Percentiles rank a stretch among this genome's conserved stretches.
Conservation (phyloP, 2,797 vertebrate genomes). For the Muscicapa striata region DNA sequence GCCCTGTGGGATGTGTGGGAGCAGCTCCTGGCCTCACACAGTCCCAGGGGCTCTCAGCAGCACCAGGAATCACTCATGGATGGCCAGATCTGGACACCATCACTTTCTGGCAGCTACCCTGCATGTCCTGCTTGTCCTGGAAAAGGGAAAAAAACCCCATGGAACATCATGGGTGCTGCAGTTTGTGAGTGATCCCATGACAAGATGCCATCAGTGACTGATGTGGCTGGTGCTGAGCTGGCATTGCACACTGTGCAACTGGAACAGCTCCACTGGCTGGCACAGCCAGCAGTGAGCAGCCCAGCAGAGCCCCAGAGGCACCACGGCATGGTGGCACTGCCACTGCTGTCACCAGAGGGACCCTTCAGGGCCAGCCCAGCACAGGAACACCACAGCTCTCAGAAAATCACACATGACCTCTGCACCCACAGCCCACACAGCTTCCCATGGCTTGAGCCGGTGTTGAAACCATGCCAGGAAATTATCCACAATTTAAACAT, state of each 20-base stretch:
- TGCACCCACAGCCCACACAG: fast-evolving
- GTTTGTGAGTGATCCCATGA: fast-evolving
- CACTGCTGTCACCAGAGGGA: neutral
- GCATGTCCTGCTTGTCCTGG: fast-evolving
- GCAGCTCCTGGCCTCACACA: neutral
- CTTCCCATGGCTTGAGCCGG: neutral
- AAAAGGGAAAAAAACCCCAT: fast-evolving
- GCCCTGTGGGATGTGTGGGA: neutral
- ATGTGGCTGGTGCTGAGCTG: neutral
- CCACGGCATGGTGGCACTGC: neutral
- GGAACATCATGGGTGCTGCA: fast-evolving
- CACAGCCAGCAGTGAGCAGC: neutral
- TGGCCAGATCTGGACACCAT: fast-evolving
- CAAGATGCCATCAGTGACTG: fast-evolving
- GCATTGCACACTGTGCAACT: fast-evolving
- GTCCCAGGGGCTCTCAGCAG: neutral
- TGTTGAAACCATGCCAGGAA: neutral
- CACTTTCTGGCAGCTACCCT: neutral
- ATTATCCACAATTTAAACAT: neutral
- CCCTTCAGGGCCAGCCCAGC: fast-evolving
- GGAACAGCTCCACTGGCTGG: neutral
- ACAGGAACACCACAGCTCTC: fast-evolving
- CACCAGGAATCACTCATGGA: fast-evolving
- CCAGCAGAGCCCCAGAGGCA: neutral
- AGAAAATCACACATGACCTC: fast-evolving